Conservation (phyloP, 2,113 vertebrate genomes). For the Falco punctatus region DNA sequence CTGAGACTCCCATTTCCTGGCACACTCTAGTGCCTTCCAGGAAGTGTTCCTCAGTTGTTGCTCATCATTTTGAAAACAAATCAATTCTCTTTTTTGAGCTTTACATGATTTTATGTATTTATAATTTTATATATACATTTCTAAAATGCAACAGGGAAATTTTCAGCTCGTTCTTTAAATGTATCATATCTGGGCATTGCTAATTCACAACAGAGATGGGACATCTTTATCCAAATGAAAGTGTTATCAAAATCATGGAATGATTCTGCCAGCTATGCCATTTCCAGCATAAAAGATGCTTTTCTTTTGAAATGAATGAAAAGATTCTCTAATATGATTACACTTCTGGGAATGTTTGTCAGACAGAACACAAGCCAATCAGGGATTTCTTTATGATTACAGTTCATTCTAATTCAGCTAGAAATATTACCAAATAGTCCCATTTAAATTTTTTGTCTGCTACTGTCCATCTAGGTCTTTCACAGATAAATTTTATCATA, state of each 20-base stretch:
- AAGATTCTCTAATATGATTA: neutral
- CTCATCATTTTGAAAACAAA: neutral
- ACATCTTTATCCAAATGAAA: neutral
- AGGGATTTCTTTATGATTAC: constrained; percentile 37
- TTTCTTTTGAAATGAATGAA: constrained; percentile 39
- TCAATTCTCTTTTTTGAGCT: neutral
- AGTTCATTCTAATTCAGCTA: neutral
- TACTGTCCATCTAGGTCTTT: constrained; percentile 11
- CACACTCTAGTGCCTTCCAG: neutral
- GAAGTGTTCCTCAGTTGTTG: neutral
- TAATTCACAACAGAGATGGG: neutral
- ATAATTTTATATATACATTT: neutral
- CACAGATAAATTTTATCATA: neutral
- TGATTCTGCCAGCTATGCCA: neutral
- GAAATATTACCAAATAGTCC: constrained; percentile 16
- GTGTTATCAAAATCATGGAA: neutral
- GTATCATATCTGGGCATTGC: neutral
- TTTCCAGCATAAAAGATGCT: neutral
- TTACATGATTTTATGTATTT: neutral
- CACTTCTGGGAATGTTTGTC: neutral
- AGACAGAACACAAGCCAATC: neutral
- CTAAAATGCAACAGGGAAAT: neutral
- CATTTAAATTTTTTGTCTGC: constrained; percentile 4
- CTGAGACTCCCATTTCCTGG: neutral
- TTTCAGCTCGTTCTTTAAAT: neutral